Conservation (phyloP, 2,888 invertebrate genomes). For the Acrocyrtus sp. region DNA sequence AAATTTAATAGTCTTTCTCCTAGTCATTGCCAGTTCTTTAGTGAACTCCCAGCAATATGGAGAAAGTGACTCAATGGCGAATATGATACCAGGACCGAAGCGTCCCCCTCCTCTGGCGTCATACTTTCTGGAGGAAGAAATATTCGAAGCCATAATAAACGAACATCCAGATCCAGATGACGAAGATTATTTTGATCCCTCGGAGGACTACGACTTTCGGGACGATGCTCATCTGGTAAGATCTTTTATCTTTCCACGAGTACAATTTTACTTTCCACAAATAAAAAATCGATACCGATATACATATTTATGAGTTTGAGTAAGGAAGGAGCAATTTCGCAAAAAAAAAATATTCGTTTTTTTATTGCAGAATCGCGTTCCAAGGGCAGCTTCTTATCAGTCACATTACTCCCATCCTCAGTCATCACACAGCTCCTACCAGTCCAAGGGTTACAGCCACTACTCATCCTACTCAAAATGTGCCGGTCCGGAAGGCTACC, state of each 20-base stretch:
- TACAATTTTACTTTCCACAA: no score
- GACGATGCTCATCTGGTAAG: slow-evolving; percentile 3
- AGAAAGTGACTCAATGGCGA: slow-evolving; percentile 9
- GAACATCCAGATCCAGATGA: slow-evolving; percentile 22
- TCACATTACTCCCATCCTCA: not conserved
- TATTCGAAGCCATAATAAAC: slow-evolving; percentile 9
- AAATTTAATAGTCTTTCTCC: slow-evolving; percentile 34
- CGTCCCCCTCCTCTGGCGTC: slow-evolving; percentile 20
- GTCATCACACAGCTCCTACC: slow-evolving; percentile 9
- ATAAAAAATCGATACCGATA: no score
- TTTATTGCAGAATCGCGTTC: slow-evolving; percentile 27
- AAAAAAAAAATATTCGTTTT: not conserved
- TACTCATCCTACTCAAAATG: slow-evolving; percentile 38
- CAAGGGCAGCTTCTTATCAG: slow-evolving; percentile 19
- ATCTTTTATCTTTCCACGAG: not conserved
- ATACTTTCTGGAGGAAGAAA: slow-evolving; percentile 24
- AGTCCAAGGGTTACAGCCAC: not conserved
- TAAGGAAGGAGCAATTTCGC: not conserved
- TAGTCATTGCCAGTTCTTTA: slow-evolving; percentile 46
- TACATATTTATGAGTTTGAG: no score
- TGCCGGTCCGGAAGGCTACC: slow-evolving; percentile 58
- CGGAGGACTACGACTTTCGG: not conserved
- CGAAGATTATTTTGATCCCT: slow-evolving; percentile 31
- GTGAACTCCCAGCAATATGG: slow-evolving; percentile 1
- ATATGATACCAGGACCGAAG: no score